A percentile compares a stretch with the other conserved stretches of the same genome.
phyloP scores from a whole-genome alignment of 2,113 vertebrate species.

The Chaenogobius annularis region DNA sequence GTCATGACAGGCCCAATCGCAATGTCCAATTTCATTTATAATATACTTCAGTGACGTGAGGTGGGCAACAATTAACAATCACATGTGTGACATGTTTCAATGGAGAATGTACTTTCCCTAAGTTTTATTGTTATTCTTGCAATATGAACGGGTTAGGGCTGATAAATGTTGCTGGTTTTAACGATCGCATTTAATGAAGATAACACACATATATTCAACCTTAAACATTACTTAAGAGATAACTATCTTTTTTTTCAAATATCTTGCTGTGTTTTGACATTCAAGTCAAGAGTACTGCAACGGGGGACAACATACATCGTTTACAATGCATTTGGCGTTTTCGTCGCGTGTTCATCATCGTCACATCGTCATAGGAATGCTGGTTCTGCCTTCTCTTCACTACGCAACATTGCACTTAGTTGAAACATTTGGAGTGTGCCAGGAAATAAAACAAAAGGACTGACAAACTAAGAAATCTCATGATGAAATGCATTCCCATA shows the following conservation, averaged over 20 bases:
- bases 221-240: not conserved
- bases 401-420: slow-evolving; percentile 23
- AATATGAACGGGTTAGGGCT: not conserved
- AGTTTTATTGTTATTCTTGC: too few relatives aligned
- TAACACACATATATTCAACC: not conserved
- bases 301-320: not conserved
- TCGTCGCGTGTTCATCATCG: not conserved
- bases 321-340: not conserved
- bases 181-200: not conserved
- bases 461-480: slow-evolving; percentile 3
- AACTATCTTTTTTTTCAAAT: not conserved
- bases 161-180: not conserved
- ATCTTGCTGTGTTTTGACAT: slow-evolving; percentile 5
- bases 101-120: not conserved
- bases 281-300: not conserved
- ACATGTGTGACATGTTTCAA: not conserved
- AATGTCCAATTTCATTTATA: too few relatives aligned
- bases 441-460: slow-evolving; percentile 8
- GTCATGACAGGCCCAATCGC: too few relatives aligned
- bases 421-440: slow-evolving; percentile 8
- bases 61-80: not conserved
- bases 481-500: slow-evolving; percentile 16
- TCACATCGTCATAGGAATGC: slow-evolving; percentile 11
- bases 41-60: not conserved
- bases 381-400: slow-evolving; percentile 1